A percentile compares a stretch with the other conserved stretches of the same genome.
These are phyloP conservation scores for Urocolius indicus DNA, from an alignment of 2,113 vertebrate species.

Conservation along the genomic window DNA sequence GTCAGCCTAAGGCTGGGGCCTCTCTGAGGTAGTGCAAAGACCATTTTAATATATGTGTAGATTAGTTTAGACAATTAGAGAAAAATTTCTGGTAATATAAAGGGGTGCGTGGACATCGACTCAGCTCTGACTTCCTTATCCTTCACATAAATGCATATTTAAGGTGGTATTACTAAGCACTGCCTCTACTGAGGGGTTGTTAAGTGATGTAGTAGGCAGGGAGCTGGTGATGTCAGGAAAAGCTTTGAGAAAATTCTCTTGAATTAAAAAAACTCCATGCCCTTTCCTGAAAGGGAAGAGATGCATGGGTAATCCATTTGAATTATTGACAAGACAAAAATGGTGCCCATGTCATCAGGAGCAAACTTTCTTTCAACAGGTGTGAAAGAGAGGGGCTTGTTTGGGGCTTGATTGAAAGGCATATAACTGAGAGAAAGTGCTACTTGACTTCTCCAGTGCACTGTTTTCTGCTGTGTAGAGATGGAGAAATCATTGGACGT, in stretches of 20 bases:
- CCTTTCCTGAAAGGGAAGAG: neutral
- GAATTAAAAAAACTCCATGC: neutral
- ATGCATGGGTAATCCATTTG: neutral
- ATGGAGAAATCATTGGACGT: neutral
- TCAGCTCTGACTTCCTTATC: neutral
- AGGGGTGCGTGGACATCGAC: neutral
- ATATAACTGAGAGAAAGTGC: neutral
- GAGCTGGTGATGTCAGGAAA: neutral
- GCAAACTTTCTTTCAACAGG: neutral
- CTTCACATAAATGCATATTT: neutral
- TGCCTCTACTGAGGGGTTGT: neutral
- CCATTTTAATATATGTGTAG: rapidly evolving
- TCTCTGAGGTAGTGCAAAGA: neutral
- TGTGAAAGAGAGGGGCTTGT: neutral
- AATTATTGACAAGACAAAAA: neutral
- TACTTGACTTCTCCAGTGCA: rapidly evolving
- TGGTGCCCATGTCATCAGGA: neutral
- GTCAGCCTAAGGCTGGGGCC: neutral
- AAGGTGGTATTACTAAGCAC: neutral
- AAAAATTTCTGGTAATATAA: neutral
- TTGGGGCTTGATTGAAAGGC: neutral
- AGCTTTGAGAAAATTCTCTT: neutral
- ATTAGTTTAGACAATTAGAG: neutral
- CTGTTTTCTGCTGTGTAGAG: neutral
- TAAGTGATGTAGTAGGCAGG: neutral